Base-by-base conservation (phyloP, 2,888 invertebrate genomes). In the Oligia strigilis region DNA sequence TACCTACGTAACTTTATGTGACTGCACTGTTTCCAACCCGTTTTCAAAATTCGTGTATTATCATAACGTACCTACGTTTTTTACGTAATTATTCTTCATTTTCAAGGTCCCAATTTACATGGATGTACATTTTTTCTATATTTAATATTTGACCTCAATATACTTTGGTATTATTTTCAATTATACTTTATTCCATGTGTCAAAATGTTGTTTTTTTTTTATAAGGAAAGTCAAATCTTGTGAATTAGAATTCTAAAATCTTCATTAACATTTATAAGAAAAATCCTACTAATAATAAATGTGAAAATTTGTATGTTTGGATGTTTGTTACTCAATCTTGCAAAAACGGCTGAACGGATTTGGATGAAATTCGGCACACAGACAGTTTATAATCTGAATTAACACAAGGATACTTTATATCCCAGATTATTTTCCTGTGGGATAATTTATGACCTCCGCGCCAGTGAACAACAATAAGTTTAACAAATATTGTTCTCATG, bases 61-160 rank as follows among this genome's bases (percentile, higher is more conserved):
- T 71, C 72, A 66, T 78, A 66, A 9, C 29, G 5, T 78, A 43
- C 36, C 29, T 69, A 58, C 3, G n/a, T 40, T 62, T 40, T 78
- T 78, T 70, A 83, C 46, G 55, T 69, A 60, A 72, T 52, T 72
- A 36, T 29, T 86, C 4, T 78, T 72, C 19, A 71, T 64, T 87
- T 87, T 78, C 73, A 84, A 87, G 84, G 87, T 64, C 46, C 14
- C 0, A 55, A 14, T 46, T 65, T 19, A 52, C 36, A 46, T 2
- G 3, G 83, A 84, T 84, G 83, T 79, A 75, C 62, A 70, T 78
- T 49, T 67, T 58, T 72, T 69, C 29, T 40, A 76, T 49, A 70
- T 86, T 77, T 77, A 85, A 4, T 65, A 60, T 71, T 72, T 84
- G 80, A 84, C 84, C 84, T 19, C 72, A 66, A 52, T 85, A 69